Conservation (phyloP, 2,113 vertebrate species). For the Prunella himalayana region DNA sequence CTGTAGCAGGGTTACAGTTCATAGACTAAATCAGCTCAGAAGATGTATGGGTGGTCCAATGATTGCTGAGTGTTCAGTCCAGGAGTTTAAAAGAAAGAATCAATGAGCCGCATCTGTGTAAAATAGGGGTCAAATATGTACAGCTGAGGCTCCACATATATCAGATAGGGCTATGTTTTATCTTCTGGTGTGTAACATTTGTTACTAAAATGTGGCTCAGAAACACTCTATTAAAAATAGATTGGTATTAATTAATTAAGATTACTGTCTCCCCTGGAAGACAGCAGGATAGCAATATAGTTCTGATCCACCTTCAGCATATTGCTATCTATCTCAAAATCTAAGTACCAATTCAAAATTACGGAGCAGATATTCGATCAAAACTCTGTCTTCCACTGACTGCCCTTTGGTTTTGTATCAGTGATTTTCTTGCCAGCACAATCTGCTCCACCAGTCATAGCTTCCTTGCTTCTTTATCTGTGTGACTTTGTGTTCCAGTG, state of each 20-base stretch:
- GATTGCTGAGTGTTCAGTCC: conserved; percentile 69
- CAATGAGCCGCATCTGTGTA: conserved; percentile 76
- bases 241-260: conserved; percentile 70
- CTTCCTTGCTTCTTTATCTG: not conserved
- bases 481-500: not conserved
- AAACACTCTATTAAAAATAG: conserved; percentile 67
- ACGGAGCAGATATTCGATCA: not conserved
- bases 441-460: not conserved
- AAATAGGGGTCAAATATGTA: conserved; percentile 79
- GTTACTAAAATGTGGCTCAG: conserved; percentile 61
- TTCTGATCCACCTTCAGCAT: not conserved
- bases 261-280: not conserved
- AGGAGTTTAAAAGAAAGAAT: conserved; percentile 69
- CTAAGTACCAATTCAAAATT: not conserved
- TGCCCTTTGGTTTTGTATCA: not conserved
- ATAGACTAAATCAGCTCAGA: conserved; percentile 62
- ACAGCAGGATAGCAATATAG: not conserved
- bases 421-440: not conserved
- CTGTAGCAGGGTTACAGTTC: conserved; percentile 68
- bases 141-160: conserved; percentile 72
- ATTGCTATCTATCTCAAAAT: not conserved
- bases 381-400: not conserved
- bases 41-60: conserved; percentile 67
- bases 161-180: conserved; percentile 56
- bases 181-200: conserved; percentile 55